Conservation (phyloP, 2,797 vertebrate species). For the Vireo griseus region DNA sequence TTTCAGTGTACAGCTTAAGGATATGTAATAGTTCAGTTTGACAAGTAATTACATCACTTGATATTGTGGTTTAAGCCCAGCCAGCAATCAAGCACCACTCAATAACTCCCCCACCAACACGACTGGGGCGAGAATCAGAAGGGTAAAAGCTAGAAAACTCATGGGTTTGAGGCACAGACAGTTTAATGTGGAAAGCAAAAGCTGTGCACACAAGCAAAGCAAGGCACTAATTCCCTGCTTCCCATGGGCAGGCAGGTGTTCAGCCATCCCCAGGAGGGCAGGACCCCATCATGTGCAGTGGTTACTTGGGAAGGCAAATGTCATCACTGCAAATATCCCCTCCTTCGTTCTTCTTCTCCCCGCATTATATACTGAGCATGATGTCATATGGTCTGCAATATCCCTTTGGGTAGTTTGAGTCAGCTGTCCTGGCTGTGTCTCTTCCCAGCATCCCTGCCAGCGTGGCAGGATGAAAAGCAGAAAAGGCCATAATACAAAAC, state of each 20-base stretch:
- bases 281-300: accelerated
- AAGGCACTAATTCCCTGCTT: background rate
- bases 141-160: background rate
- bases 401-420: too few species aligned
- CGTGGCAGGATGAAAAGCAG: background rate
- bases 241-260: background rate
- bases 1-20: background rate
- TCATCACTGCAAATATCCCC: background rate
- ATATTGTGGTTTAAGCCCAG: background rate
- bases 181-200: background rate
- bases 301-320: background rate
- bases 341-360: background rate
- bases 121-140: background rate
- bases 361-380: background rate
- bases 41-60: background rate
- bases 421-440: accelerated
- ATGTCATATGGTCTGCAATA: background rate
- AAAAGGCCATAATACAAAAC: background rate
- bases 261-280: background rate
- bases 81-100: background rate
- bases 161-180: background rate
- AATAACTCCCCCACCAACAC: background rate
- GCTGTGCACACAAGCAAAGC: background rate
- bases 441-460: background rate
- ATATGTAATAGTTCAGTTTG: background rate